Base-by-base conservation (phyloP, 2,888 invertebrate genomes). In the Eurois occulta region DNA sequence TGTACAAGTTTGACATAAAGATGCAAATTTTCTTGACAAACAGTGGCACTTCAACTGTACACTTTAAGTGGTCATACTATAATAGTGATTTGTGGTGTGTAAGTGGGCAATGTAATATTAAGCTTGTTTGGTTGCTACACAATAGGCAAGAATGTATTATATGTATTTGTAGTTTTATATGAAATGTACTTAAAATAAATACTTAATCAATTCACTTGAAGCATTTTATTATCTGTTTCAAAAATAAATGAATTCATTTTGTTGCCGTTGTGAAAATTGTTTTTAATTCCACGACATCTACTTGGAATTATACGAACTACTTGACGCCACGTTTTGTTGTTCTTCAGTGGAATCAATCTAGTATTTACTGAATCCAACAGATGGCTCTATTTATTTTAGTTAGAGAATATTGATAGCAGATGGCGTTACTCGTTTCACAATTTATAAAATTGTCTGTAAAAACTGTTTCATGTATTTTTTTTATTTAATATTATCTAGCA, bases 171-270 rank as follows among this genome's bases (percentile, higher is more conserved):
- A 32, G 3, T 18, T 60, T 43, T 43, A 62, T 70, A 52, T n/a
- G n/a, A 70, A 71, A 62, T 43, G 67, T 80, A 80, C 62, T 67
- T 80, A 77, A 77, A 83, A 35, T 81, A 80, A 80, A 60, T n/a
- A 32, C 3, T 8, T 46, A 21, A n/a, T 48, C 10, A 24, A 46
- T 32, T 13, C 7, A 46, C 13, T 13, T 32, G 4, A 18, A 13
- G 18, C 41, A 58, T 58, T 58, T 58, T 58, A 58, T 58, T 55
- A 55, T 21, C 24, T 24, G 52, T 52, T 2, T 10, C 48, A 8
- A 21, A 21, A 21, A 48, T 21, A 24, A 24, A 52, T 48, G 18
- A 21, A 48, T 48, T 8, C 7, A 24, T 8, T 52, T 0, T 24
- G 10, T 52, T 13, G n/a, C 55, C 6, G 5, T 55, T 55, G 55